phyloP scores from a whole-genome alignment of 2,888 invertebrate species.

The Cacoxenus indagator region DNA sequence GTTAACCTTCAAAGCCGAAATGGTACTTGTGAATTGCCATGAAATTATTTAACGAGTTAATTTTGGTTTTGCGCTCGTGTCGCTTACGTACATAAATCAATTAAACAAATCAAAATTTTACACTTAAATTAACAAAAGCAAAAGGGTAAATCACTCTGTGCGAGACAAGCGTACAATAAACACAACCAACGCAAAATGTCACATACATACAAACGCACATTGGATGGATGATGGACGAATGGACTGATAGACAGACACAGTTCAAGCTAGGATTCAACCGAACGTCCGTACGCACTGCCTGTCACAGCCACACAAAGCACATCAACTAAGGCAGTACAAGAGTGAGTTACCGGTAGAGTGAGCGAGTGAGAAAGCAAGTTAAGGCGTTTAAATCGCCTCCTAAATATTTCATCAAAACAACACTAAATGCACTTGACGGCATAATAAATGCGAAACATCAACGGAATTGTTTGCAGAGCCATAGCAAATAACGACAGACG shows the following conservation, averaged over 20 bases:
- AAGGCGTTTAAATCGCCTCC: conserved; percentile 29
- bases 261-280: conserved; percentile 19
- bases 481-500: neutral
- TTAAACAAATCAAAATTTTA: conserved; percentile 19
- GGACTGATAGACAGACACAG: conserved; percentile 43
- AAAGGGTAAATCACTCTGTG: conserved; percentile 9
- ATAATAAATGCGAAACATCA: conserved; percentile 48
- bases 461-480: conserved; percentile 21
- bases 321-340: conserved; percentile 17
- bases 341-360: neutral
- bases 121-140: conserved; percentile 14
- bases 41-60: conserved; percentile 8
- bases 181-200: conserved; percentile 9
- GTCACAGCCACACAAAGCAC: conserved; percentile 10
- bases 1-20: neutral
- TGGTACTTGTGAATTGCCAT: neutral
- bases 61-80: neutral
- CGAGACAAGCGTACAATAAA: neutral
- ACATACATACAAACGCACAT: neutral
- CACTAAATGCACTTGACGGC: conserved; percentile 46
- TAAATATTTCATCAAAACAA: conserved; percentile 47
- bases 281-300: neutral
- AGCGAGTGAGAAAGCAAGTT: conserved; percentile 13
- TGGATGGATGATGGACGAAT: neutral
- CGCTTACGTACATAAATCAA: conserved; percentile 5